Base-by-base conservation (phyloP, 2,888 invertebrate genomes). In the Aphodius granarius region DNA sequence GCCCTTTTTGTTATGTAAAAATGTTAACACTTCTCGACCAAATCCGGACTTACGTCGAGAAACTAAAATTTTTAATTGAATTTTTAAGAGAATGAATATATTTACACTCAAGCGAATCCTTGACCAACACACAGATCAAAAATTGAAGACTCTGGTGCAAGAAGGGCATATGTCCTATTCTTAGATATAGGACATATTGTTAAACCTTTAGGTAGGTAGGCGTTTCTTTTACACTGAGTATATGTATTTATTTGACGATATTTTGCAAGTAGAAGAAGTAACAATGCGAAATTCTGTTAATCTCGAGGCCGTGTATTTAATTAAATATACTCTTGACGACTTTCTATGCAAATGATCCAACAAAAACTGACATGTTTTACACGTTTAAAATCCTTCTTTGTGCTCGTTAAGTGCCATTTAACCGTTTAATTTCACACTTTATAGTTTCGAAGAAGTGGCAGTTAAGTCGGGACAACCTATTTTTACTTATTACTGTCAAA, bases 1-100 rank as follows among this genome's bases (percentile, higher is more conserved):
- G 80, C 82, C 83, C 84, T 85, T 84, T 85, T 84, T 85, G 84
- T 84, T 80, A 83, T 84, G 85, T 83, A 84, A 85, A 83, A 85
- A 84, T 84, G 83, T 84, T 84, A 85, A 84, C 84, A 84, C 83
- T 82, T 83, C 82, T 81, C 78, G 76, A 80, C n/a, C 9, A 43
- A 43, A 43, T 3, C 43, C 13, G 13, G 43, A 43, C 43, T 43
- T 43, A 43, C 43, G 43, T 9, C 9, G 13, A 43, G 43, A 3
- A 43, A 13, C 9, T 13, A 13, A 43, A 43, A 43, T 43, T 43
- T 13, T 43, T 43, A 43, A 43, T 43, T 43, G 43, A 43, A 43
- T 43, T 9, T 43, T 43, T 43, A 43, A 43, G 6, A 43, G 9
- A 3, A 13, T 43, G 23, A n/a, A n/a, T n/a, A n/a, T n/a, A n/a